Conservation (phyloP, 2,797 vertebrate species). For the Pogoniulus pusillus region DNA sequence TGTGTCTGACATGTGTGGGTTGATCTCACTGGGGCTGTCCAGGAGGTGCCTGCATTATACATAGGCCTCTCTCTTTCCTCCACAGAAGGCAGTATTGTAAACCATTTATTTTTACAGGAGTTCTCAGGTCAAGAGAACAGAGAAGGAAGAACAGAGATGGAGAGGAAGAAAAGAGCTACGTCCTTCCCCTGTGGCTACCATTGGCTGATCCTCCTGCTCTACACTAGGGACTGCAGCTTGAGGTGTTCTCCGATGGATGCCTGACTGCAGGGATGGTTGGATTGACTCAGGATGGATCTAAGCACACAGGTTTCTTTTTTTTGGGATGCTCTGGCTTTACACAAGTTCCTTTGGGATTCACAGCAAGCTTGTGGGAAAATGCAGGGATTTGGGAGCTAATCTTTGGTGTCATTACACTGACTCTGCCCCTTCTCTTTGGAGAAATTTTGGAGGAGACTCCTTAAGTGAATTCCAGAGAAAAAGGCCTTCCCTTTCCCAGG, state of each 20-base stretch:
- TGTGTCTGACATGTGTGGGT: background rate
- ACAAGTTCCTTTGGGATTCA: background rate
- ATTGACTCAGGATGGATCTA: background rate
- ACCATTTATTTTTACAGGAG: background rate
- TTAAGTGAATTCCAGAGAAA: background rate
- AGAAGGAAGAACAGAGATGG: background rate
- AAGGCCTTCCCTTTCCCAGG: background rate
- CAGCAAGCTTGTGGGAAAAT: rapidly evolving
- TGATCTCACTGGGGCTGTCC: background rate
- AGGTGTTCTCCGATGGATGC: background rate
- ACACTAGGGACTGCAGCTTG: background rate
- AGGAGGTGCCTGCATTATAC: background rate
- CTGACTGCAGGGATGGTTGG: rapidly evolving
- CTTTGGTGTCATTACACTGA: background rate
- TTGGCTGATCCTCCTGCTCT: rapidly evolving
- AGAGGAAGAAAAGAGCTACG: background rate
- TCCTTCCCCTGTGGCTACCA: background rate
- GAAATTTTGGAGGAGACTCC: background rate
- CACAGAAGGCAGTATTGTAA: background rate
- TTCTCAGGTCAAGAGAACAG: background rate
- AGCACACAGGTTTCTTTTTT: background rate
- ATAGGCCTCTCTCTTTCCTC: background rate
- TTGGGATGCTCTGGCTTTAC: background rate
- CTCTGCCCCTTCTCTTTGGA: background rate
- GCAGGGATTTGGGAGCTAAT: background rate